Base-by-base conservation (phyloP, 2,797 vertebrate species). In the Chelon labrosus region DNA sequence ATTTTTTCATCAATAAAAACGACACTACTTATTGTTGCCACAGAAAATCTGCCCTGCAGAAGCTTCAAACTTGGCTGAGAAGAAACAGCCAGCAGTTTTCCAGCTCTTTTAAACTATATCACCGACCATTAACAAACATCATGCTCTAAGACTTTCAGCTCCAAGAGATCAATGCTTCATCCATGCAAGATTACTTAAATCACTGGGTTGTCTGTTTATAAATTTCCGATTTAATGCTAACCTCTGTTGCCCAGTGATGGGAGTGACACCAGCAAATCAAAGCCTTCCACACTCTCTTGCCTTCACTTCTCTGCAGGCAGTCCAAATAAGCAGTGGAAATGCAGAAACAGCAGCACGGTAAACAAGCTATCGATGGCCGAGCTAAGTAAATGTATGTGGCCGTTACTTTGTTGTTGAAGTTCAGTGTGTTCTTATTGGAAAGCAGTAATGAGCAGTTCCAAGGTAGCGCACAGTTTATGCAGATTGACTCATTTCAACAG, bases 181-280 rank as follows among this genome's bases (percentile, higher is more conserved):
- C 17, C 35, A 20, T 12, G n/a, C 41, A 41, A 73, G 67, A 71
- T 59, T 57, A 61, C 73, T 22, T 38, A 62, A 75, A 57, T 49
- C 62, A 53, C 70, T 78, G 59, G 5, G 2, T 42, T 42, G 62
- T 47, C 65, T 61, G 56, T 65, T 38, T 65, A 71, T 87, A 77
- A 27, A 85, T 79, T 78, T 79, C 75, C 70, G 49, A 66, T 47
- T 54, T 71, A 66, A 73, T 65, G 58, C 54, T 68, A 77, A 77
- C 65, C 69, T 69, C 75, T 83, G 75, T 70, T 87, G 81, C 83
- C 82, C 68, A 83, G 39, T 42, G 77, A 78, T 68, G 65, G 80
- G 83, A 78, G 61, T 49, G 85, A 85, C 42, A 81, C 70, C 81
- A 82, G 68, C 79, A 92, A 85, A 89, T 85, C 83, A 87, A 82